phyloP scores from a whole-genome alignment of 2,797 vertebrate species.

The Melanotaenia trifasciata region DNA sequence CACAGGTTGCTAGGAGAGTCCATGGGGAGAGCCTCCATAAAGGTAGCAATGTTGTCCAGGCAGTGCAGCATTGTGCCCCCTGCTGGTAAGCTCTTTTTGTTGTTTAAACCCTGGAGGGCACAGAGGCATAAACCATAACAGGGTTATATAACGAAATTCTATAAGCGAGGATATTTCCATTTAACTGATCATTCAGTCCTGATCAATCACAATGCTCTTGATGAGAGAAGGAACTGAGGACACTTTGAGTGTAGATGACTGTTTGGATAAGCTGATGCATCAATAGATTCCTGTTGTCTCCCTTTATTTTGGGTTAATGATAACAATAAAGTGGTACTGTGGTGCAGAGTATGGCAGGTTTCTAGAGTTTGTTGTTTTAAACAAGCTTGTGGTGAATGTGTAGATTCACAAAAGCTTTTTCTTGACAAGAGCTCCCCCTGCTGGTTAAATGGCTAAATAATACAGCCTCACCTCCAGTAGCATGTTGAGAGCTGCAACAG shows the following conservation, averaged over 20 bases:
- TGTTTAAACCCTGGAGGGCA: slow-evolving; percentile 92
- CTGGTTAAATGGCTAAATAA: slow-evolving; percentile 58
- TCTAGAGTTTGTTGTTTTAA: slow-evolving; percentile 51
- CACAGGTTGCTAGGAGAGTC: slow-evolving; percentile 98
- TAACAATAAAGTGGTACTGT: slow-evolving; percentile 45
- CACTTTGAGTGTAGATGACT: slow-evolving; percentile 41
- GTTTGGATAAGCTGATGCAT: slow-evolving; percentile 33
- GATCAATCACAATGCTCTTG: slow-evolving; percentile 59
- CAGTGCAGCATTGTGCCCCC: slow-evolving; percentile 97
- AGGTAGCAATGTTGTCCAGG: slow-evolving; percentile 97
- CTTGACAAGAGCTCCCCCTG: slow-evolving; percentile 79
- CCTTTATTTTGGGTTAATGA: slow-evolving; percentile 44
- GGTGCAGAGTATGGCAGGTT: slow-evolving; percentile 42
- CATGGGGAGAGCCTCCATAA: slow-evolving; percentile 99
- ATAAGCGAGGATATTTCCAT: slow-evolving; percentile 62
- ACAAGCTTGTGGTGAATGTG: slow-evolving; percentile 40
- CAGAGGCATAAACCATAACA: slow-evolving; percentile 56
- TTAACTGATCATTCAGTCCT: slow-evolving; percentile 63
- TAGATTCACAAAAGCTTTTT: slow-evolving; percentile 17
- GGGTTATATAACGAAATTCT: slow-evolving; percentile 69
- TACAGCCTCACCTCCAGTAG: slow-evolving; percentile 91
- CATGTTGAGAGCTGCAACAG: slow-evolving; percentile 95
- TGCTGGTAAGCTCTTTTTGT: slow-evolving; percentile 97
- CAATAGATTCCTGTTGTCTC: slow-evolving; percentile 26
- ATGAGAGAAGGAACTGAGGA: slow-evolving; percentile 39